Conservation (phyloP, 2,888 invertebrate genomes). For the Lagria hirta region DNA sequence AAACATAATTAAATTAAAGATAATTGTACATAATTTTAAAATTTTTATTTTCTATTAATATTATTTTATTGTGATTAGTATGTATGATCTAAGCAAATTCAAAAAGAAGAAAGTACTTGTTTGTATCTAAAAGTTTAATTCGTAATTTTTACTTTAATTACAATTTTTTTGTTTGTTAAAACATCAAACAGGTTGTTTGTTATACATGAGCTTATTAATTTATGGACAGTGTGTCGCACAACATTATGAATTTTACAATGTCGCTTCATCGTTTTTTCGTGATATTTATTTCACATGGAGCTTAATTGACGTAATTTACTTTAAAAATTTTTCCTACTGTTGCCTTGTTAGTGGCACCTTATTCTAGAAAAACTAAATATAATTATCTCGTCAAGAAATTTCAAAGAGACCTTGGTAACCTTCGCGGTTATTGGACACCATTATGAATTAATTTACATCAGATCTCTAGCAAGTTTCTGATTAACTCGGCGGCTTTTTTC, state of each 20-base stretch:
- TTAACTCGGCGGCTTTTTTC: conserved; percentile 6
- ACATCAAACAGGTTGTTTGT: too few relatives aligned
- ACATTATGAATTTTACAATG: conserved; percentile 10
- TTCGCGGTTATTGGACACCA: conserved; percentile 5
- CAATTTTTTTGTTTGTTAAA: too few relatives aligned
- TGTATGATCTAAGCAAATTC: too few relatives aligned
- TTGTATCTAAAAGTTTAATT: too few relatives aligned
- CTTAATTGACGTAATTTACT: conserved; percentile 14
- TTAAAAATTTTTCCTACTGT: conserved; percentile 3
- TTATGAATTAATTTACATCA: conserved; percentile 8
- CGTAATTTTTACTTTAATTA: too few relatives aligned
- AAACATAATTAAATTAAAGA: too few relatives aligned
- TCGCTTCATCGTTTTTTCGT: conserved; percentile 3
- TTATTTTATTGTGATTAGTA: too few relatives aligned
- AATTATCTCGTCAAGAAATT: conserved; percentile 5
- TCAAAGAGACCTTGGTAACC: conserved; percentile 6
- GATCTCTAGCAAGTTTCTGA: conserved; percentile 2
- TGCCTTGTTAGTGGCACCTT: conserved; percentile 1
- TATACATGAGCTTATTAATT: conserved; percentile 19
- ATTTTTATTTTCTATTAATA: too few relatives aligned
- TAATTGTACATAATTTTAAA: too few relatives aligned
- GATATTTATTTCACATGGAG: not conserved
- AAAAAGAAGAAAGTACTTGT: too few relatives aligned
- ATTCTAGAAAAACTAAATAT: conserved; percentile 4
- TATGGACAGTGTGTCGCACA: conserved; percentile 11